A percentile compares a stretch with the other conserved stretches of the same genome.
phyloP scores from a whole-genome alignment of 2,113 vertebrate species.

The Takifugu bimaculatus region DNA sequence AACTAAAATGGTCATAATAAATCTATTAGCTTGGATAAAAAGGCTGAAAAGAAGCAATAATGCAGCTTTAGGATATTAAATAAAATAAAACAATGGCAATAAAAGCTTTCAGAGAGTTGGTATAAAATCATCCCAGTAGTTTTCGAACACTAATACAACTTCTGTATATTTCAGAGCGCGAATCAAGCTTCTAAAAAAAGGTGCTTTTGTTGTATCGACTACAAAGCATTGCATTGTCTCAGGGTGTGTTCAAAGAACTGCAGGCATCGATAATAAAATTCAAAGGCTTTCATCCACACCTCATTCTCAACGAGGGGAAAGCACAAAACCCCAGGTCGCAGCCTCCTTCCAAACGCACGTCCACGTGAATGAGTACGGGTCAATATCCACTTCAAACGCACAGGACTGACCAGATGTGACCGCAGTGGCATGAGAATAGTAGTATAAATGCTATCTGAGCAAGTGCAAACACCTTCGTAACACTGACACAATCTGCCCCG shows the following conservation, averaged over 20 bases:
- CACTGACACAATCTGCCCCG: constrained; percentile 69
- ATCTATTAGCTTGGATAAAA: not conserved
- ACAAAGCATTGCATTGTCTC: constrained; percentile 75
- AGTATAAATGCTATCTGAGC: constrained; percentile 72
- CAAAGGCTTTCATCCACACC: constrained; percentile 57
- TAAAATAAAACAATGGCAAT: constrained; percentile 9
- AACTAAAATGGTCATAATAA: constrained; percentile 7
- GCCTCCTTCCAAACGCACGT: constrained; percentile 31
- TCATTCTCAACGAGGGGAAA: constrained; percentile 32
- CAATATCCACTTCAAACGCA: constrained; percentile 32
- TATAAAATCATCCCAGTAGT: constrained; percentile 41
- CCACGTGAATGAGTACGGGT: constrained; percentile 12
- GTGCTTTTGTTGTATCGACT: constrained; percentile 77
- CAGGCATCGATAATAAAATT: constrained; percentile 62
- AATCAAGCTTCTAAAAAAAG: constrained; percentile 56
- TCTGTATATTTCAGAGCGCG: constrained; percentile 41
- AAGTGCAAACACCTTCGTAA: constrained; percentile 71
- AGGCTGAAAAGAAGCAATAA: constrained; percentile 8
- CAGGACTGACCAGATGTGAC: constrained; percentile 36
- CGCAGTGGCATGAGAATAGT: constrained; percentile 46
- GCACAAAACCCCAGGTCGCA: constrained; percentile 12
- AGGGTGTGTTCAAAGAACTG: constrained; percentile 66
- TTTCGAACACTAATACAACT: constrained; percentile 33
- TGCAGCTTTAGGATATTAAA: constrained; percentile 1
- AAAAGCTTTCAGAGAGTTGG: constrained; percentile 40